Percentiles rank a stretch among this genome's conserved stretches.
Evolutionary conservation across 2,797 vertebrate species (phyloP).

Genomic region (Spinus pinus): DNA sequence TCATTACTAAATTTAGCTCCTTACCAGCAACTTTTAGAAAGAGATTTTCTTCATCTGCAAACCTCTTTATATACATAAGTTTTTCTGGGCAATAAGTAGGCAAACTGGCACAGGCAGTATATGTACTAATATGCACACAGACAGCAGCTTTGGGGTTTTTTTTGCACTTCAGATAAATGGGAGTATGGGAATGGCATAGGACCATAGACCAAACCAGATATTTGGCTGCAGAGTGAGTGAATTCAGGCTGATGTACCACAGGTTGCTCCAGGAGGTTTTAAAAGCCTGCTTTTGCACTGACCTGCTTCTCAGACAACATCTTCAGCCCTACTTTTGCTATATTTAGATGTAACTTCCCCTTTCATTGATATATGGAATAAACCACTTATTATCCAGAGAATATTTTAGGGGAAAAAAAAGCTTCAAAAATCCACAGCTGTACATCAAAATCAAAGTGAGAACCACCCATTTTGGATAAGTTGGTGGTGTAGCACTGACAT

Average conservation of each 20-base stretch:
- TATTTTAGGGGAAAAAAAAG: neutral
- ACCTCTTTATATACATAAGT: neutral
- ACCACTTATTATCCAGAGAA: neutral
- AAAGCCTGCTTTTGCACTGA: neutral
- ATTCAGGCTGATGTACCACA: neutral
- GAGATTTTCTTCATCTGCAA: neutral
- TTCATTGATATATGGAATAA: neutral
- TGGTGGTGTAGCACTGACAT: neutral
- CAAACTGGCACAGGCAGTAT: neutral
- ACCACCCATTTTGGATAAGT: neutral
- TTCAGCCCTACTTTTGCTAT: neutral
- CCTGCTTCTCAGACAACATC: neutral
- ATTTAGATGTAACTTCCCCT: conserved; percentile 5
- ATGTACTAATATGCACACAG: too few relatives aligned
- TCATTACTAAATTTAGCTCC: neutral
- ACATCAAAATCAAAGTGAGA: neutral
- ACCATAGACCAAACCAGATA: neutral
- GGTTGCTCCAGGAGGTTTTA: neutral
- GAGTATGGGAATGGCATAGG: neutral
- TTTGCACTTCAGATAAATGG: neutral
- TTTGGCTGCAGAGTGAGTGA: neutral
- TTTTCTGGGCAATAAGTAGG: neutral
- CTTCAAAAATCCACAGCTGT: neutral
- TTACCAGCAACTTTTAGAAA: neutral
- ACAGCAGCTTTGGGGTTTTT: too few relatives aligned